Evolutionary conservation across 1,140 invertebrate genomes (phyloP), one percentile per base, ranked within the genome.

Genomic region (Macrobrachium nipponense): DNA sequence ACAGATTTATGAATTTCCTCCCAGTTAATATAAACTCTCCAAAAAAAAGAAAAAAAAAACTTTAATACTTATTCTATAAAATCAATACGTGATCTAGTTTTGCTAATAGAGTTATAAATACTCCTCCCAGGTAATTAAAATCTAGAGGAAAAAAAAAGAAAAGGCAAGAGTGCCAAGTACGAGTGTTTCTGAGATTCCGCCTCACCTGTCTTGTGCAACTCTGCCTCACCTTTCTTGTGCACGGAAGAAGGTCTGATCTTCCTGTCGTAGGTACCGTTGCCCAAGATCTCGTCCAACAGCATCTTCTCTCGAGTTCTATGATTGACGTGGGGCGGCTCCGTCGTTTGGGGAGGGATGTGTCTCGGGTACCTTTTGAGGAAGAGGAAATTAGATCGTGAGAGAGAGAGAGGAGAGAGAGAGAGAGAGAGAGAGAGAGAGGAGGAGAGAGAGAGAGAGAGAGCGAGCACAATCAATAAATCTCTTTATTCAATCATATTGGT

Each of bases 301-400:
- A 96, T 95, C 92, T 98, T 98, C 93, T 98, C 96, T 92, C 96
- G 97, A 93, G 97, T 96, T 89, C 97, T 94, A 92, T 96, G 97
- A 93, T 97, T 97, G 58, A 70, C 66, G n/a, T n/a, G 8, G 20
- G 70, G 80, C 10, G 80, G n/a, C 58, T 72, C 58, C 59, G 80
- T 73, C 36, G 18, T 60, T 58, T 58, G 27, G 10, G 66, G 43
- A n/a, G 14, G 66, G 20, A 20, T 43, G 80, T 36, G 27, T 12
- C 10, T 75, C 36, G 15, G 23, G 58, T 72, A 51, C 66, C 61
- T 81, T 81, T 44, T 12, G 68, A 17, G 80, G 68, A 58, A 82
- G 17, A n/a, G 43, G 2, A 62, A 27, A 61, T 7, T 60, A 44
- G 58, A 10, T 61, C n/a, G 44, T 18, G n/a, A 77, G 51, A 17